These are phyloP conservation scores for Vidua chalybeata DNA, from an alignment of 2,113 vertebrate species.

Conservation along the genomic window DNA sequence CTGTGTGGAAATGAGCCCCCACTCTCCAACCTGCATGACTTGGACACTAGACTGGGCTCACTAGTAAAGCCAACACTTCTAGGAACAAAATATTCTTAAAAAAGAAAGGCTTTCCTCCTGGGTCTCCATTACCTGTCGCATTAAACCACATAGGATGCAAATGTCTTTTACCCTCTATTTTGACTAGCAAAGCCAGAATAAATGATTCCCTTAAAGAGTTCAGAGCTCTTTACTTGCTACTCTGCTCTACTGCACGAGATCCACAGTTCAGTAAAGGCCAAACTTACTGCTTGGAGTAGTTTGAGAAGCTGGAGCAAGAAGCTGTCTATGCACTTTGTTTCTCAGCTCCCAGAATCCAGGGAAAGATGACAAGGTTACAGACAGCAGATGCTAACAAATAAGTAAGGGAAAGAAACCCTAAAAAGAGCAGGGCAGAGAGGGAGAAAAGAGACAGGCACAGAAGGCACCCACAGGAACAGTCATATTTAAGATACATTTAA, in stretches of 20 bases:
- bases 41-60: not conserved
- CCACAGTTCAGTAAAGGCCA: not conserved
- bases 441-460: not conserved
- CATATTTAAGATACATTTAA: not conserved
- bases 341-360: not conserved
- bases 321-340: not conserved
- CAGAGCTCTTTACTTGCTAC: not conserved
- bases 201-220: not conserved
- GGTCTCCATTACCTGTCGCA: not conserved
- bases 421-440: not conserved
- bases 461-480: not conserved
- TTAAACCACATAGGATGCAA: not conserved
- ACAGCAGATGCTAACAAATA: not conserved
- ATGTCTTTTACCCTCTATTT: not conserved
- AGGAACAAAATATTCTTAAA: not conserved
- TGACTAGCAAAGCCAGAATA: not conserved
- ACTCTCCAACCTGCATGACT: constrained; percentile 51
- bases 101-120: not conserved
- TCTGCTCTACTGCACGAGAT: not conserved
- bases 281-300: not conserved
- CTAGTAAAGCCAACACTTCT: not conserved
- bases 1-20: constrained; percentile 64
- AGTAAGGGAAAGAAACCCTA: not conserved
- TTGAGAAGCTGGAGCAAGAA: not conserved
- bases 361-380: not conserved